Conservation (phyloP, 1,140 invertebrate species). For the Magallana ariakensis region DNA sequence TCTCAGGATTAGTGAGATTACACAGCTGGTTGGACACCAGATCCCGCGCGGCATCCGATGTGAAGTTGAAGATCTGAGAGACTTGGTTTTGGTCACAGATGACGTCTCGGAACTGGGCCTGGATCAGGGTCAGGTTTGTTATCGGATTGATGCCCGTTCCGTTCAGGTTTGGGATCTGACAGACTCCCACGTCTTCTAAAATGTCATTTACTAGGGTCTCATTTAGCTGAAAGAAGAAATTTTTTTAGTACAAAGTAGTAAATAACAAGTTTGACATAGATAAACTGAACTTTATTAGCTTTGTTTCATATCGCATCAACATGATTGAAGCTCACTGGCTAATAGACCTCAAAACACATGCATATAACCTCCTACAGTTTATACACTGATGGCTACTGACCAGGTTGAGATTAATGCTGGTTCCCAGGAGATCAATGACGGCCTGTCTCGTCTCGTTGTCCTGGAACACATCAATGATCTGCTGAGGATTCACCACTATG, state of each 20-base stretch:
- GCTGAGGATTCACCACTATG: background rate
- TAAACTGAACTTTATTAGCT: too few relatives aligned
- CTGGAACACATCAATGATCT: background rate
- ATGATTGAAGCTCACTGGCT: too few relatives aligned
- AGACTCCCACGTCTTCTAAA: slow-evolving; percentile 21
- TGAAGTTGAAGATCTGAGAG: slow-evolving; percentile 25
- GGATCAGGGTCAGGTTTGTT: background rate
- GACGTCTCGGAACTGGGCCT: background rate
- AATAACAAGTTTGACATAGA: too few relatives aligned
- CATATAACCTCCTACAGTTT: too few relatives aligned
- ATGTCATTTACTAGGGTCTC: slow-evolving; percentile 18
- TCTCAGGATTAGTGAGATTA: slow-evolving; percentile 17
- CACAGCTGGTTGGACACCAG: slow-evolving; percentile 39
- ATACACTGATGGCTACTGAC: background rate
- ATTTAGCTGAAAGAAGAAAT: slow-evolving; percentile 36
- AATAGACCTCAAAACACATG: too few relatives aligned
- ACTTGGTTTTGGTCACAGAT: slow-evolving; percentile 42
- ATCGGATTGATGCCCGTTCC: background rate
- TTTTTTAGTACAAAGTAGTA: too few relatives aligned
- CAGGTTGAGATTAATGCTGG: slow-evolving; percentile 16
- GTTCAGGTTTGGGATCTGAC: slow-evolving; percentile 7
- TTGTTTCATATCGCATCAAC: too few relatives aligned
- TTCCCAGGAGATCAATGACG: slow-evolving; percentile 5
- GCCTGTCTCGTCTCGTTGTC: slow-evolving; percentile 23
- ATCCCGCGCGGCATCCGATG: background rate